These are phyloP conservation scores for Malurus melanocephalus DNA, from an alignment of 2,113 vertebrate genomes.

Conservation along the genomic window DNA sequence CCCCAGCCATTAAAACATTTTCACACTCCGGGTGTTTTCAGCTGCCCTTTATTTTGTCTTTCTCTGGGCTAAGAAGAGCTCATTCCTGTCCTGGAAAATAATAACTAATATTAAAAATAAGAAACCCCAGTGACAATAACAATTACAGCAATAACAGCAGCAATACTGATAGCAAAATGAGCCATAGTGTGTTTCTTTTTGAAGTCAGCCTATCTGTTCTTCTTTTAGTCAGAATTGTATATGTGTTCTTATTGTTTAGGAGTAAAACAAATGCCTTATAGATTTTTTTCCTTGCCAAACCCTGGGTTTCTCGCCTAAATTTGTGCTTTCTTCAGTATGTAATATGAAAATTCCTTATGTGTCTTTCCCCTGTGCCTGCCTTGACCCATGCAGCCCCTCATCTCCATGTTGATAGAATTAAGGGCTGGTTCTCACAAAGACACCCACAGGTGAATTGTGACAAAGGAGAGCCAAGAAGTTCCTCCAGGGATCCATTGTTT, in stretches of 20 bases:
- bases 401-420: background rate
- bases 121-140: background rate
- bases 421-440: background rate
- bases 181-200: background rate
- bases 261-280: background rate
- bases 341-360: background rate
- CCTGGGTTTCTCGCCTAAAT: background rate
- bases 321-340: background rate
- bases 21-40: background rate
- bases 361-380: background rate
- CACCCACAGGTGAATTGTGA: background rate
- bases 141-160: background rate
- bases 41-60: background rate
- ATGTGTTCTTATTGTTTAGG: background rate
- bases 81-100: background rate
- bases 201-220: background rate
- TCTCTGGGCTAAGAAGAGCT: background rate
- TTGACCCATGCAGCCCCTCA: background rate
- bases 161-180: background rate
- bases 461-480: background rate
- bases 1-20: background rate
- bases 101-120: background rate
- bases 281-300: background rate
- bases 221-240: background rate
- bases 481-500: background rate